These are phyloP conservation scores for Episyrphus balteatus DNA, from an alignment of 1,140 invertebrate genomes.

Conservation along the genomic window DNA sequence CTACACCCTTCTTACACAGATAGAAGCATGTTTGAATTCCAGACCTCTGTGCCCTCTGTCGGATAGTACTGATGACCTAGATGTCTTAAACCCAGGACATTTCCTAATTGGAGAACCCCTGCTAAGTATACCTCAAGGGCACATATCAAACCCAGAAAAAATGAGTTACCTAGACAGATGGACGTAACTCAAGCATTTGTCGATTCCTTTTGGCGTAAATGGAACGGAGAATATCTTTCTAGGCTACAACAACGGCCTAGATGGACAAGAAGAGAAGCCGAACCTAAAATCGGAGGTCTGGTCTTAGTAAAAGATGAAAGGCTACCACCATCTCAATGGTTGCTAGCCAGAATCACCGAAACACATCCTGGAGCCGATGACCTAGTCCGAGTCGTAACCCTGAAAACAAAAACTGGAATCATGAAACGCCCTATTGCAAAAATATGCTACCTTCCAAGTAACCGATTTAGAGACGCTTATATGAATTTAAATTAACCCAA, in stretches of 20 bases:
- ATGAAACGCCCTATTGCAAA: not conserved
- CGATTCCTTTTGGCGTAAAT: conserved; percentile 1
- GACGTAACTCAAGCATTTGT: conserved; percentile 3
- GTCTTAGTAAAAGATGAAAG: conserved; percentile 31
- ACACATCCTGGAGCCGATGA: not conserved
- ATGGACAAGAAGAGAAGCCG: conserved; percentile 1
- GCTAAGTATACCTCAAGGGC: conserved; percentile 17
- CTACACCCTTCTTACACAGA: conserved; percentile 5
- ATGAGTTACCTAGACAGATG: conserved; percentile 1
- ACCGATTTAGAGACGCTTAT: too few relatives aligned
- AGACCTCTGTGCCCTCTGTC: conserved; percentile 24
- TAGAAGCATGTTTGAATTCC: conserved; percentile 32
- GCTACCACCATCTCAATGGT: conserved; percentile 3
- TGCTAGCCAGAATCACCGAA: not conserved
- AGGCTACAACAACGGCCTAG: not conserved
- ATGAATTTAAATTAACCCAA: too few relatives aligned
- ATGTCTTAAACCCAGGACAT: conserved; percentile 25
- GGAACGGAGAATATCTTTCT: not conserved
- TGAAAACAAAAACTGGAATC: not conserved
- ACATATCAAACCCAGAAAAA: not conserved
- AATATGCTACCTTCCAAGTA: not conserved
- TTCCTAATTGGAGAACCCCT: conserved; percentile 23
- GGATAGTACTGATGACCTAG: conserved; percentile 9
- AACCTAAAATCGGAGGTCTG: conserved; percentile 16
- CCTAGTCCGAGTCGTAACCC: not conserved